phyloP scores from a whole-genome alignment of 2,888 invertebrate species.

The Cremastinae sp. region DNA sequence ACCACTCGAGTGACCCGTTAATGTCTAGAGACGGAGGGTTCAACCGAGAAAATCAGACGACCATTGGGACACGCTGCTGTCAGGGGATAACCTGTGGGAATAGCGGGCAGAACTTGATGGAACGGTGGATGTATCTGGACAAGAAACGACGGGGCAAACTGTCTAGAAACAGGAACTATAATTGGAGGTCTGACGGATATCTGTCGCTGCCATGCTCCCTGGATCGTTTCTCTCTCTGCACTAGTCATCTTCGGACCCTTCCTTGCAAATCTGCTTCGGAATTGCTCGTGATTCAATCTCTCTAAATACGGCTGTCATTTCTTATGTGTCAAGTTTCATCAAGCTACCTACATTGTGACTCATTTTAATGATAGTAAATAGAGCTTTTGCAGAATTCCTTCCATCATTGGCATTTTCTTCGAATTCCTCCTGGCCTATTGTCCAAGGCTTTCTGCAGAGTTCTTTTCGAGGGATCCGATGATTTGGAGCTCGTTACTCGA shows the following conservation, averaged over 20 bases:
- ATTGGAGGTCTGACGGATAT: slow-evolving; percentile 35
- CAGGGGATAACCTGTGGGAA: slow-evolving; percentile 27
- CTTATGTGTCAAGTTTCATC: slow-evolving; percentile 26
- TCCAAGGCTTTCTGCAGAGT: background rate
- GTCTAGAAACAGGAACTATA: slow-evolving; percentile 20
- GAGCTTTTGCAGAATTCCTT: background rate
- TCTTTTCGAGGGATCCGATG: too few relatives aligned
- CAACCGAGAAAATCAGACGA: slow-evolving; percentile 6
- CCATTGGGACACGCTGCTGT: slow-evolving; percentile 12
- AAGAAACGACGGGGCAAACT: background rate
- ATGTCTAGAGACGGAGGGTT: slow-evolving; percentile 54
- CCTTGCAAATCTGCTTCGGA: background rate
- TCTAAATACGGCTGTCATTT: background rate
- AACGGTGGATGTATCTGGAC: slow-evolving; percentile 8
- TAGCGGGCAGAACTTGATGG: slow-evolving; percentile 8
- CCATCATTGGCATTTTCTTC: background rate
- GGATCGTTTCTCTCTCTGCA: background rate
- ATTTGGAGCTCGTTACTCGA: too few relatives aligned
- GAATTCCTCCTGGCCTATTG: background rate
- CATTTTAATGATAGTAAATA: slow-evolving; percentile 9
- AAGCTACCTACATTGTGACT: background rate
- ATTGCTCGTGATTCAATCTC: slow-evolving; percentile 31
- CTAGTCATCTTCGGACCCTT: background rate
- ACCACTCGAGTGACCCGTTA: slow-evolving; percentile 56
- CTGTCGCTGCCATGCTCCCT: slow-evolving; percentile 2